phyloP scores from a whole-genome alignment of 1,140 invertebrate genomes.

The Trachelipus rathkii region DNA sequence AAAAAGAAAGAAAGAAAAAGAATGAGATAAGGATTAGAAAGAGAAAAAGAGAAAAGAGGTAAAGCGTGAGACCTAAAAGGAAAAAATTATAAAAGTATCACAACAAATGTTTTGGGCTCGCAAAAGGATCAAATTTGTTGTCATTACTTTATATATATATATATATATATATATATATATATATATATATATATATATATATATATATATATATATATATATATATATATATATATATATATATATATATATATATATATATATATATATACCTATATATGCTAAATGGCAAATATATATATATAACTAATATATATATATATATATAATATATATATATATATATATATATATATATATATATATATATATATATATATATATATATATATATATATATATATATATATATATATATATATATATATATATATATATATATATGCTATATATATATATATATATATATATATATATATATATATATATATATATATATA shows the following conservation, averaged over 20 bases:
- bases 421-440: conserved; percentile 13
- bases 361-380: conserved; percentile 13
- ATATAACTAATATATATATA: neutral
- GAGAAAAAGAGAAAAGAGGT: too few relatives aligned
- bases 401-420: conserved; percentile 11
- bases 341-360: conserved; percentile 3
- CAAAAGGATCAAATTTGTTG: too few relatives aligned
- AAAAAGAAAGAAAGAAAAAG: too few relatives aligned
- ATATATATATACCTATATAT: neutral
- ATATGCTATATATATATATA: too few relatives aligned
- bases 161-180: conserved; percentile 3
- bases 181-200: conserved; percentile 3
- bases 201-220: conserved; percentile 3
- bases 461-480: too few relatives aligned
- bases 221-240: conserved; percentile 3
- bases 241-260: conserved; percentile 3
- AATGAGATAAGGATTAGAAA: too few relatives aligned
- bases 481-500: too few relatives aligned
- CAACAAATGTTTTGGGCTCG: too few relatives aligned
- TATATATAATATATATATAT: neutral
- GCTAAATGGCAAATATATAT: too few relatives aligned
- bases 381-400: neutral
- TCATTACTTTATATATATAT: neutral
- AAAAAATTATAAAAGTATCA: too few relatives aligned
- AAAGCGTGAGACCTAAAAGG: too few relatives aligned